Percentiles rank a stretch among this genome's conserved stretches.
These are phyloP conservation scores for Cyrtonyx montezumae DNA, from an alignment of 2,113 vertebrate genomes.

Conservation along the genomic window DNA sequence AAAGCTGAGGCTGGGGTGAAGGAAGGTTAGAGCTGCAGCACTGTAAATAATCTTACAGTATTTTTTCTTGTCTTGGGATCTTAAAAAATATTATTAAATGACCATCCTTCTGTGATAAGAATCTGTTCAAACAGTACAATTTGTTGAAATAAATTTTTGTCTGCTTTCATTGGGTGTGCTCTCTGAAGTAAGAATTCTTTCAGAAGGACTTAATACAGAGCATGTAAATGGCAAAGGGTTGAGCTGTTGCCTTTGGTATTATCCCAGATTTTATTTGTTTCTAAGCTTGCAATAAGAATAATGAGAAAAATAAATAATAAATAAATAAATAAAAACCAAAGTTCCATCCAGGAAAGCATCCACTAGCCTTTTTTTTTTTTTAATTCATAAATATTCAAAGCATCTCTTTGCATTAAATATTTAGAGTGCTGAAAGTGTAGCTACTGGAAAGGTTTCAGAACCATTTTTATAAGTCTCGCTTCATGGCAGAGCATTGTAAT, in stretches of 20 bases:
- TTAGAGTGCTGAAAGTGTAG: neutral
- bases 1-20: neutral
- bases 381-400: slow-evolving; percentile 8
- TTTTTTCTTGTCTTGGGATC: slow-evolving; percentile 29
- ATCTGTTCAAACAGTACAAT: slow-evolving; percentile 27
- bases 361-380: neutral
- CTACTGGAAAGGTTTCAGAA: neutral
- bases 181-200: slow-evolving; percentile 5
- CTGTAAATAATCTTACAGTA: slow-evolving; percentile 32
- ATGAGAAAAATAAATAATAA: neutral
- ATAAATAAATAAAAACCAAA: neutral
- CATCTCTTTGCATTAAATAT: neutral
- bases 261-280: neutral
- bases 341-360: neutral
- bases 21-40: slow-evolving; percentile 19
- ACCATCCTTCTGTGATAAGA: slow-evolving; percentile 22
- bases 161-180: slow-evolving; percentile 20
- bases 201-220: neutral
- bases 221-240: neutral
- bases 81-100: slow-evolving; percentile 40
- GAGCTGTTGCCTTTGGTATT: neutral
- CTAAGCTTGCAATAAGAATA: neutral
- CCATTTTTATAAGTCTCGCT: neutral
- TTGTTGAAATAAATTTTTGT: slow-evolving; percentile 51
- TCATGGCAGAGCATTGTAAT: neutral